Conservation (phyloP, 2,113 vertebrate genomes). For the Scalopus aquaticus region DNA sequence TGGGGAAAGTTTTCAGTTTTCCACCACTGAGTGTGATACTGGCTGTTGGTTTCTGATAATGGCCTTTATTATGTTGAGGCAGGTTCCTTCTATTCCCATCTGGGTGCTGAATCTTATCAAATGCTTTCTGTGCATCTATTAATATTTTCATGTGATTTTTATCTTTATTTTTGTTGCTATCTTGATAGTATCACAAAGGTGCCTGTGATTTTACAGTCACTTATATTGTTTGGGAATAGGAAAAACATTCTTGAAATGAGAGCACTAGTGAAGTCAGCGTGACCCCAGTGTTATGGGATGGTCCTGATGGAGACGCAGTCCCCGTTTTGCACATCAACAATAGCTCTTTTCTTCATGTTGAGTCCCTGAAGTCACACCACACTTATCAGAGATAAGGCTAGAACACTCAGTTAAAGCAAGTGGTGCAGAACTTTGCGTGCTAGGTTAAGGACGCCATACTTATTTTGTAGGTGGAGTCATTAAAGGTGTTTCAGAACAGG, state of each 20-base stretch:
- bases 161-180: no score
- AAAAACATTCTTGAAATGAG: not conserved
- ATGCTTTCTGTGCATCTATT: no score
- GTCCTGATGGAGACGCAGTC: not conserved
- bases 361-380: not conserved
- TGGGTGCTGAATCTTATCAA: no score
- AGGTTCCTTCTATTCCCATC: no score
- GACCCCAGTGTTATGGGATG: not conserved
- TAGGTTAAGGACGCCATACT: not conserved
- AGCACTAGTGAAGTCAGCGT: not conserved
- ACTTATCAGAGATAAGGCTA: not conserved
- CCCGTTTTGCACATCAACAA: not conserved
- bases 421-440: not conserved
- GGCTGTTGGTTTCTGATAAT: no score
- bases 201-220: not conserved
- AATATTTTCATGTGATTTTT: no score
- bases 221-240: not conserved
- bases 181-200: not conserved
- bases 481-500: constrained; percentile 9
- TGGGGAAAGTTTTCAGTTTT: no score
- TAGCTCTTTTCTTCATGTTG: not conserved
- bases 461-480: not conserved
- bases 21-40: no score
- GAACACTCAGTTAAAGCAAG: not conserved
- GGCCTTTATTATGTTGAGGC: no score